These are phyloP conservation scores for Lanistes nyassanus DNA, from an alignment of 1,140 invertebrate genomes.

Conservation along the genomic window DNA sequence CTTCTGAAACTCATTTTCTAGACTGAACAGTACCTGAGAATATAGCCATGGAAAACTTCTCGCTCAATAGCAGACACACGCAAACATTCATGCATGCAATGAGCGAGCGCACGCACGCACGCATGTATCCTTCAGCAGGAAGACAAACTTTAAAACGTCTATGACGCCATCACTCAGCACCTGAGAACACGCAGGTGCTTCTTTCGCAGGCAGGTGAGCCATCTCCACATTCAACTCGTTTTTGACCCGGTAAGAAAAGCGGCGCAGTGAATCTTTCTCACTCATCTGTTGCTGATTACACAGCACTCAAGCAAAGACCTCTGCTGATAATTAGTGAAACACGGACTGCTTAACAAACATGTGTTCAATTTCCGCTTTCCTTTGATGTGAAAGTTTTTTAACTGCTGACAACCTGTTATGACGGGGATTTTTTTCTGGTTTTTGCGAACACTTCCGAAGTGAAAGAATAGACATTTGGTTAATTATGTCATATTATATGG, in stretches of 20 bases:
- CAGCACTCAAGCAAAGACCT: too few species aligned
- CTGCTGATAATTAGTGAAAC: too few species aligned
- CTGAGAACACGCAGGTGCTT: not conserved
- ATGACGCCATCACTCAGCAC: not conserved
- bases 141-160: not conserved
- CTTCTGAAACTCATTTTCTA: not conserved
- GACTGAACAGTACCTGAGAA: not conserved
- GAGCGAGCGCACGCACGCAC: not conserved
- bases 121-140: not conserved
- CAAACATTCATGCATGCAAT: not conserved
- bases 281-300: not conserved
- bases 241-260: not conserved
- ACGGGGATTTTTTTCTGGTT: too few species aligned
- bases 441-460: too few species aligned
- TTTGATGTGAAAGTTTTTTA: too few species aligned
- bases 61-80: not conserved
- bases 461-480: too few species aligned
- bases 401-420: too few species aligned
- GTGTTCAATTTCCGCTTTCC: too few species aligned
- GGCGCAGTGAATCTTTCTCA: not conserved
- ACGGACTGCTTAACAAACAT: too few species aligned
- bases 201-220: not conserved
- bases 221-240: not conserved
- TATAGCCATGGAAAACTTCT: too few species aligned
- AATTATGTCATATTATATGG: too few species aligned